Evolutionary conservation across 23 tunicate species (phyloP).

Genomic region (Phallusia fumigata): DNA sequence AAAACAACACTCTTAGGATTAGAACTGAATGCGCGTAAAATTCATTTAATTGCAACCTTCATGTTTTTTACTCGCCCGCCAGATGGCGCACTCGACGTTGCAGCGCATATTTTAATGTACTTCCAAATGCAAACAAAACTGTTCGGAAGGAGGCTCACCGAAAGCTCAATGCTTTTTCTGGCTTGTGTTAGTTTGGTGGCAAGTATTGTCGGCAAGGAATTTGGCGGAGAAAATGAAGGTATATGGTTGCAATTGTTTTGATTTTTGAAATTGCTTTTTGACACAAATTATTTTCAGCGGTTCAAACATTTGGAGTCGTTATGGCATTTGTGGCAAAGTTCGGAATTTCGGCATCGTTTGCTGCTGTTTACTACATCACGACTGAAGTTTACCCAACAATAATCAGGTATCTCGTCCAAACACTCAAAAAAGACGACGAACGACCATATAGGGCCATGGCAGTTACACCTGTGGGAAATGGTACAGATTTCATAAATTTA

Average conservation of each 20-base stretch:
- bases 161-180: not conserved
- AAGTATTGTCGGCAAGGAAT: not conserved
- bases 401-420: not conserved
- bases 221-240: not conserved
- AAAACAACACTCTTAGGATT: conserved; percentile 36
- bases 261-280: no score
- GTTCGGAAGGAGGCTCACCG: not conserved
- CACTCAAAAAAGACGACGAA: no score
- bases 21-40: not conserved
- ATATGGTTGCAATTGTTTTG: not conserved
- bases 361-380: conserved; percentile 15
- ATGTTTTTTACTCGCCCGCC: no score
- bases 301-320: conserved; percentile 2
- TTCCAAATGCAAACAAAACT: conserved; percentile 5
- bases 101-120: not conserved
- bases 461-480: no score
- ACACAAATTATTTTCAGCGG: not conserved
- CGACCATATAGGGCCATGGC: no score
- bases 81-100: conserved; percentile 14
- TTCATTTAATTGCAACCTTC: not conserved
- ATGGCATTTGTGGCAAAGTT: conserved; percentile 19
- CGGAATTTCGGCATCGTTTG: conserved; percentile 27
- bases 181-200: conserved; percentile 9
- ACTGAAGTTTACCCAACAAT: conserved; percentile 22
- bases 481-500: no score